These are phyloP conservation scores for Halcyon senegalensis DNA, from an alignment of 2,113 vertebrate species.

Conservation along the genomic window DNA sequence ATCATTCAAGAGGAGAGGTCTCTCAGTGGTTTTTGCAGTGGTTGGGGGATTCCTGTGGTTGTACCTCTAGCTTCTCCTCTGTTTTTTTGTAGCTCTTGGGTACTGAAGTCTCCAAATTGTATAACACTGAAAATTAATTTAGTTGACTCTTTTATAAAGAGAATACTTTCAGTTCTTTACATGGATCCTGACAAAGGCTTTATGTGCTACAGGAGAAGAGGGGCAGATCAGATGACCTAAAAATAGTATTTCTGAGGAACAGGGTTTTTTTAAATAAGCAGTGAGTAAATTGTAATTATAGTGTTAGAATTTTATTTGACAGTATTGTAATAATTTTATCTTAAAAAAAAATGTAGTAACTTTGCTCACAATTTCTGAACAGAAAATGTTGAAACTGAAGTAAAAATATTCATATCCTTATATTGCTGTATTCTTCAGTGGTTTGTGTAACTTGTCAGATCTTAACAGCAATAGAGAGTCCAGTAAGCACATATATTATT, in stretches of 20 bases:
- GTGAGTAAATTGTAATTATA: neutral
- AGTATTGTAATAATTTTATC: neutral
- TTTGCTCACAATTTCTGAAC: neutral
- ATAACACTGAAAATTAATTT: neutral
- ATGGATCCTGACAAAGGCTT: neutral
- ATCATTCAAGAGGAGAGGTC: neutral
- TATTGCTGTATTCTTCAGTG: neutral
- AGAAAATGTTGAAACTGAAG: neutral
- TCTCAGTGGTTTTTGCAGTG: neutral
- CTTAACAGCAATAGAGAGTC: neutral
- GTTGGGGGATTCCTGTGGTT: neutral
- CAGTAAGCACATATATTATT: neutral
- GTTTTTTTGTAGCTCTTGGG: neutral
- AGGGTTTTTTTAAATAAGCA: neutral
- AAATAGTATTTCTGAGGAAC: neutral
- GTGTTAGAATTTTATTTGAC: neutral
- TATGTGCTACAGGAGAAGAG: neutral
- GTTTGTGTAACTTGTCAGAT: neutral
- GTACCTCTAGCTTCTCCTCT: neutral
- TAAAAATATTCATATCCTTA: neutral
- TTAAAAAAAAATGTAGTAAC: neutral
- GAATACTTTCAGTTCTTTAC: neutral
- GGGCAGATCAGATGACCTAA: neutral
- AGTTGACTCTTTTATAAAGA: neutral
- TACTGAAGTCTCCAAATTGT: neutral